Base-by-base conservation (phyloP, 2,113 vertebrate species). In the Sus scrofa region DNA sequence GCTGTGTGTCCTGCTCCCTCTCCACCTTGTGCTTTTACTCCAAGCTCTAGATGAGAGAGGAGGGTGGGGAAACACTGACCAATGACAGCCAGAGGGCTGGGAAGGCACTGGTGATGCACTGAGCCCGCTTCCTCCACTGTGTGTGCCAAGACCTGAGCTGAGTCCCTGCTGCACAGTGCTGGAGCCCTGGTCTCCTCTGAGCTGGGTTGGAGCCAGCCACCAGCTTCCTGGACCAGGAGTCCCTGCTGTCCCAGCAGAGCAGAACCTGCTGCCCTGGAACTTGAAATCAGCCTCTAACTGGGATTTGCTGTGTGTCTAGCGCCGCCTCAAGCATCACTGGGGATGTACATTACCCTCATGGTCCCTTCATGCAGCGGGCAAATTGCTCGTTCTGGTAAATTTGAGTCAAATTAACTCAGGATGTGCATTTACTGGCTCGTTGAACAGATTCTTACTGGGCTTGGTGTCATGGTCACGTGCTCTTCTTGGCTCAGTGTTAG, bases 301-400 rank as follows among this genome's bases (percentile, higher is more conserved):
- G 70, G 62, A 89, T 68, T 70, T 84, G 22, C 34, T 34, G 0
- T 91, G n/a, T 44, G 14, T 62, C 26, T 12, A 50, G 74, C 22
- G 12, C 63, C 0, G 3, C 22, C 92, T 95, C 86, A 44, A 44
- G 67, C 58, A 19, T 83, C 62, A 73, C 81, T n/a, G 15, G 62
- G 63, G 37, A 30, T 65, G 73, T 52, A 83, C 84, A 15, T 82
- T 37, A 12, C 34, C 20, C 82, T 87, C 74, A 62, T 52, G 84
- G 32, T 71, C 95, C 74, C 44, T 88, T 89, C 32, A 27, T 58
- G 58, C 77, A 37, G 54, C 24, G 82, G 9, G 84, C 92, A 92
- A 32, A 60, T 91, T 78, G 58, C 77, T 77, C 27, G 30, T 91
- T 87, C 68, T 96, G n/a, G 63, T 96, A 13, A 75, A 85, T 91